Evolutionary conservation across 2,113 vertebrate genomes (phyloP), one percentile per base, ranked within the genome.

Genomic region (Speoplatyrhinus poulsoni): DNA sequence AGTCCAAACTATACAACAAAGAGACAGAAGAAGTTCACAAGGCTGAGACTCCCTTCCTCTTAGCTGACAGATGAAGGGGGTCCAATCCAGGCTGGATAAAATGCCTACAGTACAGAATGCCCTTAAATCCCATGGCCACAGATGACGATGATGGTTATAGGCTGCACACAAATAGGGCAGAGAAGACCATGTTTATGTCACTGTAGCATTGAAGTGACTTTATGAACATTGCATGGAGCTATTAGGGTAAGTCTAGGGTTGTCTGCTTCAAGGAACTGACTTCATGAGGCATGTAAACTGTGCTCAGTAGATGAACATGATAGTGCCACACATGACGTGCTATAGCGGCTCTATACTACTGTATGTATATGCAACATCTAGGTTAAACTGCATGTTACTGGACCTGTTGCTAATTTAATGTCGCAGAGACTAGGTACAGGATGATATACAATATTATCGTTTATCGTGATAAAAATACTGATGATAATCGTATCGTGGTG

Each of bases 61-160:
- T 70, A 69, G 76, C 59, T 36, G 62, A 70, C 54, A n/a, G 77
- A 73, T 41, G 82, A 70, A 59, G 67, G 69, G 73, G 15, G 62
- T 76, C 76, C 72, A 76, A 70, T 86, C 70, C 65, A 65, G 49
- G 50, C 52, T 3, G 73, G 77, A 85, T 65, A 75, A 72, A 74
- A 41, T 19, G 73, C 68, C 67, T 19, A 54, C 59, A 53, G 57
- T 63, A 61, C 69, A 62, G 72, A 69, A 67, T 46, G 70, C 80
- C 49, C 75, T 69, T 56, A 71, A 67, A 77, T 64, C 67, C 72
- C 16, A 17, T 71, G 72, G 80, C 78, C 82, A 70, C 59, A 68
- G 77, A 65, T 11, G 80, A 80, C 62, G n/a, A n/a, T n/a, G n/a
- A n/a, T 78, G 77, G 72, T 82, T 75, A 90, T 53, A 87, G 82